A percentile compares a stretch with the other conserved stretches of the same genome.
These are phyloP conservation scores for Echinarachnius parma DNA, from an alignment of 53 echinoderm and acorn worm genomes.

Conservation along the genomic window DNA sequence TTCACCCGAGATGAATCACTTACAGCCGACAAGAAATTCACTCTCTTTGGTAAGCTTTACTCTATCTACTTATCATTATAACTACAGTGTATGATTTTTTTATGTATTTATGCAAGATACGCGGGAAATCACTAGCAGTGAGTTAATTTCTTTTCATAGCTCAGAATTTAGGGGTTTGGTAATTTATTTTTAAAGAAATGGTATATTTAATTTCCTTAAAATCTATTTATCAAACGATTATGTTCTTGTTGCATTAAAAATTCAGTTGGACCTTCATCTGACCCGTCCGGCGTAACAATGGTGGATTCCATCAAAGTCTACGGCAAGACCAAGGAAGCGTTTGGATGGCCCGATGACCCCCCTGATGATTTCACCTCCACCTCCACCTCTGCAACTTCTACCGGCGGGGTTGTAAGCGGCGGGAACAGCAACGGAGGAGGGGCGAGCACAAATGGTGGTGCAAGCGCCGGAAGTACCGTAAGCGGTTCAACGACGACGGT, in stretches of 20 bases:
- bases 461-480: neutral
- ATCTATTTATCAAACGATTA: too few relatives aligned
- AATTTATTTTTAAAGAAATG: too few relatives aligned
- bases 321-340: slow-evolving; percentile 94
- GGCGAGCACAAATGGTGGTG: neutral
- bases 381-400: slow-evolving; percentile 50
- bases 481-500: slow-evolving; percentile 25
- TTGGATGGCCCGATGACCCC: slow-evolving; percentile 95
- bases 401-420: slow-evolving; percentile 23
- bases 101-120: too few relatives aligned
- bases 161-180: too few relatives aligned
- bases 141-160: too few relatives aligned
- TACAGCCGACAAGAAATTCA: slow-evolving; percentile 96
- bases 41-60: slow-evolving; percentile 95
- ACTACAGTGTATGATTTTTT: too few relatives aligned
- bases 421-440: slow-evolving; percentile 7
- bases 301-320: slow-evolving; percentile 99
- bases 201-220: too few relatives aligned
- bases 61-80: too few relatives aligned
- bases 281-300: slow-evolving; percentile 93
- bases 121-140: too few relatives aligned
- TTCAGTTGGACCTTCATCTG: slow-evolving; percentile 90
- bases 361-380: slow-evolving; percentile 90
- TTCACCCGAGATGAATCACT: slow-evolving; percentile 98
- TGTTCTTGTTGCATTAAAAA: too few relatives aligned